Base-by-base conservation (phyloP, 2,113 vertebrate genomes). In the Bubo blakistoni region DNA sequence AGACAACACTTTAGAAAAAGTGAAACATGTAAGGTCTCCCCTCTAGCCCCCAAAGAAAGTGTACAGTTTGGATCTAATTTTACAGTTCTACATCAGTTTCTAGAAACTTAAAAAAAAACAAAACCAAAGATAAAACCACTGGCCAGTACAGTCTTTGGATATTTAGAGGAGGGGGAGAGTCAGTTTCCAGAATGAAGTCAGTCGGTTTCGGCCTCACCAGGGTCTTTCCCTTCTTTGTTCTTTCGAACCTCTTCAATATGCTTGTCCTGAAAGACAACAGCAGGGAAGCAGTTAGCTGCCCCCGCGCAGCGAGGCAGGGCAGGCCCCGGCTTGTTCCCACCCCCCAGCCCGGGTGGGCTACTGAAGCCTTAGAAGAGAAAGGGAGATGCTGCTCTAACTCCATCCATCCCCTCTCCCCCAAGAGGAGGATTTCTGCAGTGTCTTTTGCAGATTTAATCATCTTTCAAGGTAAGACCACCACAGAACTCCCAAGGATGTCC, bases 221-320 rank as follows among this genome's bases (percentile, higher is more conserved):
- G 98, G 73, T 99, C 99, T 99, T 99, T 99, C 96, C 98, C 98
- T 86, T 99, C 99, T 98, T 99, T 99, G 98, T 99, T 99, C 98
- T 99, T 99, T 98, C 98, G 98, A 42, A 99, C 99, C 95, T 99
- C 99, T 96, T 99, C 99, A 34, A 99, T 79, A 69, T 99, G 99
- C 98, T 99, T 99, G 95, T 99, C 99, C 99, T 99, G 91, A 34
- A 94, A 96, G 86, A 93, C 59, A 77, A 52, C 34, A 86, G 38
- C 62, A 83, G 84, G 81, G 74, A 6, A 19, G 44, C 32, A 1
- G 55, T 93, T 6, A 86, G 80, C 38, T 2, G 24, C 21, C 29
- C 9, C 4, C 38, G 44, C 16, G 0, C 13, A 54, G 62, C 9
- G 24, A 32, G 76, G 51, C 42, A 47, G 26, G 36, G 44, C 54